Evolutionary conservation across 2,888 invertebrate genomes (phyloP).

Genomic region (Ophioninae sp.): DNA sequence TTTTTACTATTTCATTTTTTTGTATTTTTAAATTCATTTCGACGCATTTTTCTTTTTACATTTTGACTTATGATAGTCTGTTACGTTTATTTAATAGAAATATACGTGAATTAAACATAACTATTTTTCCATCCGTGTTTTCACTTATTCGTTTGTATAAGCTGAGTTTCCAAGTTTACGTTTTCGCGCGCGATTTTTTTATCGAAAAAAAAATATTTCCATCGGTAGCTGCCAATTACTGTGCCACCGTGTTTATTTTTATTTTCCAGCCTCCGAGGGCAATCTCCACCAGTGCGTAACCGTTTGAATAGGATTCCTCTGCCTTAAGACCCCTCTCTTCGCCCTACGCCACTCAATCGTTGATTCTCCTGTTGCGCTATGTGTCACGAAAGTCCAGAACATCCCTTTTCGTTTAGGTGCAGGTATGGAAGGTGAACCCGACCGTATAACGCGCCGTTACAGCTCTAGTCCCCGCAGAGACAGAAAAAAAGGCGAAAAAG

Average conservation of each 20-base stretch:
- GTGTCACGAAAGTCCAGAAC: conserved; percentile 2
- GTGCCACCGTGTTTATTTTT: background rate
- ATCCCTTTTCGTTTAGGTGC: conserved; percentile 22
- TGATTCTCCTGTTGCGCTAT: background rate
- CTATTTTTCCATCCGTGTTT: too few relatives aligned
- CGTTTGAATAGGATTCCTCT: conserved; percentile 11
- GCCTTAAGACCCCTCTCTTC: background rate
- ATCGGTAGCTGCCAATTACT: background rate
- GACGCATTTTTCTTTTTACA: too few relatives aligned
- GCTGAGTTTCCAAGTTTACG: too few relatives aligned
- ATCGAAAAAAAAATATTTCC: too few relatives aligned
- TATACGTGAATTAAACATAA: too few relatives aligned
- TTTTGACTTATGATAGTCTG: too few relatives aligned
- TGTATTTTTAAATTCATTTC: too few relatives aligned
- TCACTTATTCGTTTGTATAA: too few relatives aligned
- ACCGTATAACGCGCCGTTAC: background rate
- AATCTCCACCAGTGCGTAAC: background rate
- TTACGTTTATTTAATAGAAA: too few relatives aligned
- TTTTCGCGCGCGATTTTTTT: too few relatives aligned
- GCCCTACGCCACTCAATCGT: background rate
- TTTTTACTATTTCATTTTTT: too few relatives aligned
- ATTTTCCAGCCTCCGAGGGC: background rate
- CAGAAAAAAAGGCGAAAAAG: conserved; percentile 2
- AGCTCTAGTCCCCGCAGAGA: background rate
- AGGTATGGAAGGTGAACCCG: background rate